Percentiles rank a stretch among this genome's conserved stretches.
Evolutionary conservation across 37 sponge, comb jelly and placozoan genomes (phyloP).

Genomic region (Lycopodina hypogea): DNA sequence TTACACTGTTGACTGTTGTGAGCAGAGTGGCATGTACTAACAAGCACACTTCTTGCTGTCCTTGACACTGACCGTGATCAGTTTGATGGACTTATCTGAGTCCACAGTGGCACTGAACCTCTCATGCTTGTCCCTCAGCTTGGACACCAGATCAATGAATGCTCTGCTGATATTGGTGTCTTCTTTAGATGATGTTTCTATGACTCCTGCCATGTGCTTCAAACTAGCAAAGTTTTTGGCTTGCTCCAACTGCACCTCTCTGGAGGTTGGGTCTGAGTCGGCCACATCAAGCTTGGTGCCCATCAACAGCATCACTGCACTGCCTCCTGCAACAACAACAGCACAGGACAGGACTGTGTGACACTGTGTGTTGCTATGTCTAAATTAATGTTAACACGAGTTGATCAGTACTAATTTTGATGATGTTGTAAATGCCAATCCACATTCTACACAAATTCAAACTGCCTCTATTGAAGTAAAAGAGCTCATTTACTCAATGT

Average conservation of each 20-base stretch:
- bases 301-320: slow-evolving; percentile 35
- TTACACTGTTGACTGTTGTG: no score
- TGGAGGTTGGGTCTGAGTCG: neutral
- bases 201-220: slow-evolving; percentile 30
- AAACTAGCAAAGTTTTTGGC: slow-evolving; percentile 23
- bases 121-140: slow-evolving; percentile 18
- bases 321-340: slow-evolving; percentile 27
- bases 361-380: no score
- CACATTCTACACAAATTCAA: no score
- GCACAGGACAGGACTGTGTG: no score
- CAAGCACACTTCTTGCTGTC: neutral
- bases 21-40: neutral
- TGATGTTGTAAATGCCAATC: no score
- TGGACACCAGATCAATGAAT: slow-evolving; percentile 27
- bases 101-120: neutral
- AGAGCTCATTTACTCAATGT: no score
- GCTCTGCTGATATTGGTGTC: slow-evolving; percentile 59
- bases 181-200: slow-evolving; percentile 69
- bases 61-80: neutral
- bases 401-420: no score
- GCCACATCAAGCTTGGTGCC: slow-evolving; percentile 64
- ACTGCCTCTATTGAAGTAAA: no score
- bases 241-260: slow-evolving; percentile 32
- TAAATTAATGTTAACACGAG: no score
- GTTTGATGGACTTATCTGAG: slow-evolving; percentile 3